phyloP scores from a whole-genome alignment of 2,888 invertebrate genomes.

The Teleogryllus oceanicus region DNA sequence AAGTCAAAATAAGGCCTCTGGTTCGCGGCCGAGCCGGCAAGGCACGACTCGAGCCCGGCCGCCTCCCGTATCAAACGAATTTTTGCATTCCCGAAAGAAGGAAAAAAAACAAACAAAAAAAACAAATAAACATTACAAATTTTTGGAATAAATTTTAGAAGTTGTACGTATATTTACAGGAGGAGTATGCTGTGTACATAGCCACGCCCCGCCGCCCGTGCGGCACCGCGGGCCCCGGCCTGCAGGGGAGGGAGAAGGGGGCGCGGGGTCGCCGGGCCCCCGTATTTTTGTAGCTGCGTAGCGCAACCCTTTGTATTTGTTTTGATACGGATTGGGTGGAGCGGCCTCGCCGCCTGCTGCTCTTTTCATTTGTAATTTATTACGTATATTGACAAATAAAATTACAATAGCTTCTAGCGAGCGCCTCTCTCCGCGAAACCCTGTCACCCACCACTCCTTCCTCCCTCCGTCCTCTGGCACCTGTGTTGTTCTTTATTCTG shows the following conservation, averaged over 20 bases:
- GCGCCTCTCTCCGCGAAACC: not conserved
- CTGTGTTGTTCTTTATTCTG: too few species aligned
- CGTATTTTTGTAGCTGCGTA: constrained; percentile 9
- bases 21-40: not conserved
- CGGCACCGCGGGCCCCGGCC: not conserved
- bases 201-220: not conserved
- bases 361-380: constrained; percentile 18
- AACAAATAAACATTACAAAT: not conserved
- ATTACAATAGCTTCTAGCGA: not conserved
- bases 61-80: not conserved
- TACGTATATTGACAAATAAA: constrained; percentile 4
- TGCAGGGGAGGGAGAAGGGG: not conserved
- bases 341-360: not conserved
- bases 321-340: constrained; percentile 11
- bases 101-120: too few species aligned
- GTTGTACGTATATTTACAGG: constrained; percentile 1
- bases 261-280: not conserved
- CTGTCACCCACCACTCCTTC: not conserved
- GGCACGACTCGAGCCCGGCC: not conserved
- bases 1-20: too few species aligned
- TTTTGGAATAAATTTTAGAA: not conserved
- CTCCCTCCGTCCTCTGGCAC: not conserved
- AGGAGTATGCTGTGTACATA: not conserved
- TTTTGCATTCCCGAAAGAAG: not conserved
- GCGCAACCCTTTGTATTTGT: constrained; percentile 7